phyloP scores from a whole-genome alignment of 2,113 vertebrate species.

The Dicrurus megarhynchus region DNA sequence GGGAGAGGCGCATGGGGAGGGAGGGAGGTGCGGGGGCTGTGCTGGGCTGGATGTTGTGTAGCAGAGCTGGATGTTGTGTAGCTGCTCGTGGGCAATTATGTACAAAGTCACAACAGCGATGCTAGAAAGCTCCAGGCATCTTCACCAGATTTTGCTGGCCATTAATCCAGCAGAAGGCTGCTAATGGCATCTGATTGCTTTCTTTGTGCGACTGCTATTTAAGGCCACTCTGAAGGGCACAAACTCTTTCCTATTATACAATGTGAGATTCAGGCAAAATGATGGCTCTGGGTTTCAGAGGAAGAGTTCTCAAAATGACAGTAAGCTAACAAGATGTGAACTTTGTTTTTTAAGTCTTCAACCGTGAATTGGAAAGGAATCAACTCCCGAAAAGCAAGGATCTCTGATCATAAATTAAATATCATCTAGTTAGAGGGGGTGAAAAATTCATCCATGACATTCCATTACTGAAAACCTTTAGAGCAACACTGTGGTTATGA shows the following conservation, averaged over 20 bases:
- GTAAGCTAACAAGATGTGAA: neutral
- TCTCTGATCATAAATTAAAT: neutral
- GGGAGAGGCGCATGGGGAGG: neutral
- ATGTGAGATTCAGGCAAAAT: neutral
- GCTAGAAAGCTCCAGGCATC: neutral
- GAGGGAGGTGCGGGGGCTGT: fast-evolving
- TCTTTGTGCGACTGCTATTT: neutral
- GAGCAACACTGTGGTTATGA: neutral
- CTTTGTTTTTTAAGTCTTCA: neutral
- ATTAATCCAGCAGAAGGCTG: constrained; percentile 24
- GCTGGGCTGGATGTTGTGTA: neutral
- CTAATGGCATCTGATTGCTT: neutral
- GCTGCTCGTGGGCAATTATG: neutral
- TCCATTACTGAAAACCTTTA: neutral
- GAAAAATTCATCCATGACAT: neutral
- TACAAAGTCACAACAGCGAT: neutral
- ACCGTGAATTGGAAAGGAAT: neutral
- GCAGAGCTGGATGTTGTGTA: neutral
- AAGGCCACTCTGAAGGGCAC: constrained; percentile 11
- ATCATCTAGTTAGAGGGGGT: neutral
- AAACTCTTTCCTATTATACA: neutral
- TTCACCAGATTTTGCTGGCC: neutral
- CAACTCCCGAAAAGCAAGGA: neutral
- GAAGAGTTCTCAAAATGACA: neutral
- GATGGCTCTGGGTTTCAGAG: neutral